Conservation (phyloP, 2,113 vertebrate species). For the Donacobius atricapilla region DNA sequence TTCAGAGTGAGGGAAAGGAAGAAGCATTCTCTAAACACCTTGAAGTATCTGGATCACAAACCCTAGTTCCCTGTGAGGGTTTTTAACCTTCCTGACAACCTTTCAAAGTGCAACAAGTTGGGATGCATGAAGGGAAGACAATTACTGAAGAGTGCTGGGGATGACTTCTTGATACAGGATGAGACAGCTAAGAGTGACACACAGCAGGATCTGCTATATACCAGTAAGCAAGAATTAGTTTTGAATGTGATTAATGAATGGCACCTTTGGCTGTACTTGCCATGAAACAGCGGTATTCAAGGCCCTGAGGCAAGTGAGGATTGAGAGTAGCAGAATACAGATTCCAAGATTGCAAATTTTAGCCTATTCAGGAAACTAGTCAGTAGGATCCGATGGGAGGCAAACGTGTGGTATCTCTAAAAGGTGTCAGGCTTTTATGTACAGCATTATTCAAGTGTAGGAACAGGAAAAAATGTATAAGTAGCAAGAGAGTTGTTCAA, state of each 20-base stretch:
- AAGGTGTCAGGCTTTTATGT: neutral
- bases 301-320: neutral
- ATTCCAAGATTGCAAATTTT: neutral
- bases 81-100: neutral
- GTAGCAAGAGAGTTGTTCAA: neutral
- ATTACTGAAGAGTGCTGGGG: neutral
- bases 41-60: neutral
- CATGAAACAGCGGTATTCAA: neutral
- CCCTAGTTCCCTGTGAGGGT: neutral
- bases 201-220: neutral
- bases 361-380: neutral
- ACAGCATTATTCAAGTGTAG: neutral
- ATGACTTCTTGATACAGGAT: neutral
- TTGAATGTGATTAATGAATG: neutral
- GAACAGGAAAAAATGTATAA: neutral
- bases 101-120: neutral
- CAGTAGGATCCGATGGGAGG: neutral
- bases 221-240: neutral
- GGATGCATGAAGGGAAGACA: neutral
- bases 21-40: neutral
- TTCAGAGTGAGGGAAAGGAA: neutral
- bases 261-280: neutral
- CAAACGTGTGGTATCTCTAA: neutral
- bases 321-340: neutral
- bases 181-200: neutral